Evolutionary conservation across 2,797 vertebrate species (phyloP).

Genomic region (Bucorvus abyssinicus): DNA sequence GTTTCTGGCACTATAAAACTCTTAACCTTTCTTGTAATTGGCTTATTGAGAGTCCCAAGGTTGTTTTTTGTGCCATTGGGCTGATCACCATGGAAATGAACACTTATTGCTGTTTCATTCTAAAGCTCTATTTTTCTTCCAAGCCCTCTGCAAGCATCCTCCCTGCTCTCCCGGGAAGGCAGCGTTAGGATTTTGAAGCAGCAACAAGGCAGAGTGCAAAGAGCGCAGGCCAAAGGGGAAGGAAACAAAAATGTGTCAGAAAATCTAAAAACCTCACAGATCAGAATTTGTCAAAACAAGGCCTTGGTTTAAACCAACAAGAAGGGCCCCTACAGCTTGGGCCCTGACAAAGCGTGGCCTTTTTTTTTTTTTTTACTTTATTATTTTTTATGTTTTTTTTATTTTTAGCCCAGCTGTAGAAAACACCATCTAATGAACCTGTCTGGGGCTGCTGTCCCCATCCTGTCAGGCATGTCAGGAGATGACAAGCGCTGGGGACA

Average conservation of each 20-base stretch:
- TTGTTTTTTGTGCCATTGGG: conserved; percentile 61
- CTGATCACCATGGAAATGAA: conserved; percentile 70
- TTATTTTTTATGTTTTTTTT: conserved; percentile 70
- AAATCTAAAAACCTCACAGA: conserved; percentile 85
- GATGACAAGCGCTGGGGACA: conserved; percentile 98
- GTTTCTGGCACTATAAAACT: conserved; percentile 69
- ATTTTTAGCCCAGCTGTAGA: conserved; percentile 96
- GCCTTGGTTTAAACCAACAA: conserved; percentile 88
- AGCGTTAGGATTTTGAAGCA: conserved; percentile 77
- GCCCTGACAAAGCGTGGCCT: conserved; percentile 85
- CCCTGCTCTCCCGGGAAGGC: conserved; percentile 67
- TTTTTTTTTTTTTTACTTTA: conserved; percentile 67
- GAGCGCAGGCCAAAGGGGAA: conserved; percentile 86
- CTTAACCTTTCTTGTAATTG: conserved; percentile 72
- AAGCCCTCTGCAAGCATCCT: conserved; percentile 36
- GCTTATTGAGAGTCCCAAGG: conserved; percentile 63
- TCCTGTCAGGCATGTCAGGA: conserved; percentile 99
- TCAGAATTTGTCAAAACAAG: conserved; percentile 96
- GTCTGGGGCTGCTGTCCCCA: conserved; percentile 98
- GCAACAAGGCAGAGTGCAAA: conserved; percentile 79
- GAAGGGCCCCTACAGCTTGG: conserved; percentile 81
- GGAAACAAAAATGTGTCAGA: conserved; percentile 83
- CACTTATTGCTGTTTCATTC: conserved; percentile 53
- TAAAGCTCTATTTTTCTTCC: conserved; percentile 45
- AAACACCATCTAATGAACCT: conserved; percentile 99